phyloP scores from a whole-genome alignment of 2,797 vertebrate species.

The Yasuhikotakia modesta region DNA sequence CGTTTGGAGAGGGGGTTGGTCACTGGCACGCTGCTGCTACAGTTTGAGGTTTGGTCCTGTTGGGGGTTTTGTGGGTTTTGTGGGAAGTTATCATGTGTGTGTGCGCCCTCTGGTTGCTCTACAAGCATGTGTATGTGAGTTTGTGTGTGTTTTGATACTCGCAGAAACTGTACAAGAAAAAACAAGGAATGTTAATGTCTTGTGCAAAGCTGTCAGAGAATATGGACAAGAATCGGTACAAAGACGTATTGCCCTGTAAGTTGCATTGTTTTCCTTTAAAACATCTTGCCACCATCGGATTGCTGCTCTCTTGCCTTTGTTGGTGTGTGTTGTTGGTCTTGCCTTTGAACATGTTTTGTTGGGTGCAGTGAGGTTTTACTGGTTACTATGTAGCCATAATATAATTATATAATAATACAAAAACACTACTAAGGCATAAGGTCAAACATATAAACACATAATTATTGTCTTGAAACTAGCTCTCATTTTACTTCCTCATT shows the following conservation, averaged over 20 bases:
- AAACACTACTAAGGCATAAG: too few relatives aligned
- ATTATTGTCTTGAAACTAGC: too few relatives aligned
- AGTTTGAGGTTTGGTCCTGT: slow-evolving; percentile 87
- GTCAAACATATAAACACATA: too few relatives aligned
- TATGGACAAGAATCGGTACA: slow-evolving; percentile 96
- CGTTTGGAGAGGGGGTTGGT: slow-evolving; percentile 88
- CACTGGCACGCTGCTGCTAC: slow-evolving; percentile 88
- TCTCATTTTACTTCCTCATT: slow-evolving; percentile 48
- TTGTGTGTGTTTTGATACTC: slow-evolving; percentile 57
- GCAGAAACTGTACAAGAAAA: slow-evolving; percentile 93
- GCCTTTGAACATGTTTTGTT: slow-evolving; percentile 3
- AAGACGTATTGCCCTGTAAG: slow-evolving; percentile 97
- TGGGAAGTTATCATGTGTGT: slow-evolving; percentile 6
- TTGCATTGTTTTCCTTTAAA: slow-evolving; percentile 54
- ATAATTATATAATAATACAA: too few relatives aligned
- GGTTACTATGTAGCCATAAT: slow-evolving; percentile 23
- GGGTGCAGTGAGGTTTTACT: slow-evolving; percentile 14
- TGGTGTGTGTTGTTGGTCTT: too few relatives aligned
- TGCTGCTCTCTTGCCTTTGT: background rate
- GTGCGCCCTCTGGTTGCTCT: slow-evolving; percentile 5
- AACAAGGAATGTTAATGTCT: slow-evolving; percentile 83
- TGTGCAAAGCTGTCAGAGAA: slow-evolving; percentile 89
- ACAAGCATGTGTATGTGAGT: slow-evolving; percentile 21
- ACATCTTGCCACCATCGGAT: background rate
- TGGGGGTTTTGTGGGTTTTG: slow-evolving; percentile 12